Evolutionary conservation across 2,888 invertebrate species (phyloP).

Genomic region (Lycaena phlaeas): DNA sequence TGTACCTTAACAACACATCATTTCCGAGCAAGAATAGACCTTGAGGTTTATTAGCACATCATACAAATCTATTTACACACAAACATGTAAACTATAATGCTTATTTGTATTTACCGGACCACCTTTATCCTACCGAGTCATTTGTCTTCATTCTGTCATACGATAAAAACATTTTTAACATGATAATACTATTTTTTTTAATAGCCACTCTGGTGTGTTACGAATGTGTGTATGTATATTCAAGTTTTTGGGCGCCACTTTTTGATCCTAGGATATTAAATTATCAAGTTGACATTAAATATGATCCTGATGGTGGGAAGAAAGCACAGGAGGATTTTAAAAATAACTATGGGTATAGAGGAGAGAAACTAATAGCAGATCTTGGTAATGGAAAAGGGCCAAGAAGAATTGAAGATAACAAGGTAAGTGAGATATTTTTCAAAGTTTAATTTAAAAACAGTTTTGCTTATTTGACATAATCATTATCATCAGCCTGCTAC

Average conservation of each 20-base stretch:
- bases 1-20: conserved; percentile 20
- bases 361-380: conserved; percentile 40
- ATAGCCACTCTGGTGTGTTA: conserved; percentile 23
- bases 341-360: conserved; percentile 37
- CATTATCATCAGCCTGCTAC: too few relatives aligned
- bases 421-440: conserved; percentile 24
- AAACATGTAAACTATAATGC: conserved; percentile 16
- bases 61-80: conserved; percentile 27
- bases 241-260: conserved; percentile 59
- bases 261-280: conserved; percentile 43
- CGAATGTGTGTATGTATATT: conserved; percentile 33
- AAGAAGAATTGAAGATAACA: conserved; percentile 15
- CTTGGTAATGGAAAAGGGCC: conserved; percentile 46
- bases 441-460: not conserved
- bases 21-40: conserved; percentile 20
- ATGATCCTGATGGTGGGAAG: conserved; percentile 36
- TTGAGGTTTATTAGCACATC: conserved; percentile 28
- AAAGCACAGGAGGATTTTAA: conserved; percentile 31
- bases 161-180: conserved; percentile 16
- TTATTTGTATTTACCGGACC: conserved; percentile 20
- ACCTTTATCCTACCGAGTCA: conserved; percentile 15
- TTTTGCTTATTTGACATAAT: not conserved
- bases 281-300: conserved; percentile 43
- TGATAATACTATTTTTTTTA: conserved; percentile 25
- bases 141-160: conserved; percentile 16